Base-by-base conservation (phyloP, 2,113 vertebrate species). In the Campylorhamphus procurvoides region DNA sequence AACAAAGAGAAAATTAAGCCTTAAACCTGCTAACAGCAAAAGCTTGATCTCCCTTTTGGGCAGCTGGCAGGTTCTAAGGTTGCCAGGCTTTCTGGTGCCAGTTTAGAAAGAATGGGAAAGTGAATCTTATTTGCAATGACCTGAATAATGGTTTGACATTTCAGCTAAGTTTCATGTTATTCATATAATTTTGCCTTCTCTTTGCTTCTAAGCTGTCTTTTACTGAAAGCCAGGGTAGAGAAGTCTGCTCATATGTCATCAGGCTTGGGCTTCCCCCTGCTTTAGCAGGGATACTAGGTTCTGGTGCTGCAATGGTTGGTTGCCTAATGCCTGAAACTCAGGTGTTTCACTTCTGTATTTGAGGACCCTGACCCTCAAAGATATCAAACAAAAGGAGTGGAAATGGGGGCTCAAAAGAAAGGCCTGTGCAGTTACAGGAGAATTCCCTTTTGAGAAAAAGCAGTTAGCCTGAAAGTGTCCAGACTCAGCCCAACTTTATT, bases 131-230 rank as follows among this genome's bases (percentile, higher is more conserved):
- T 76, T 63, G 73, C 68, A 90, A 59, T 68, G 58, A 80, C 49
- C 73, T 58, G 58, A 80, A 75, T 83, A 59, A 44, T 67, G 62
- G 72, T 80, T 76, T 84, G 39, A 81, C 59, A 59, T 92, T 94
- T 73, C 87, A 92, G 78, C 74, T 74, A 63, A 86, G 73, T 91
- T 91, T 75, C 67, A 59, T 81, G 64, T 92, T 84, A 24, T 35
- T 90, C 78, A 84, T 90, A 74, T 90, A 81, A 75, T 63, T 86
- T 68, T 83, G 56, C 52, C 40, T 96, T 78, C 80, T 82, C 53
- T 74, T 59, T 94, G 87, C 49, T 59, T 87, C 58, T 89, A 68
- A 78, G 84, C 28, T 83, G 39, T 49, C 83, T 74, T 46, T 62
- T 28, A 66, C 46, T 67, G 81, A 93, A 79, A 83, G 35, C 52